Conservation (phyloP, 2,113 vertebrate genomes). For the Megaleporinus macrocephalus region DNA sequence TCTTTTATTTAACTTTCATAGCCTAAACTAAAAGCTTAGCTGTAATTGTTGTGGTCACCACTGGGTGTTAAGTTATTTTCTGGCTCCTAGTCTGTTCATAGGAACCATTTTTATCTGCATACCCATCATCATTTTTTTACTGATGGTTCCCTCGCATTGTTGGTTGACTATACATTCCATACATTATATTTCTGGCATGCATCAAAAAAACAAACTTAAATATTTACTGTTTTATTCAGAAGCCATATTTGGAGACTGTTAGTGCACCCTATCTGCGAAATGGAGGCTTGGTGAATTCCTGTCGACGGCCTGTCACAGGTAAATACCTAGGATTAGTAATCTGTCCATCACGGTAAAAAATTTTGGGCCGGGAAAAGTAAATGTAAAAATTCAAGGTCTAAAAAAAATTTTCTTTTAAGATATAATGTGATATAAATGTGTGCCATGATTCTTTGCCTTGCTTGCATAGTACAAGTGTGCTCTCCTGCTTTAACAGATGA, state of each 20-base stretch:
- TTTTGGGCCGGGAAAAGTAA: background rate
- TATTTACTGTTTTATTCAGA: conserved; percentile 56
- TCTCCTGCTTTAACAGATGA: conserved; percentile 36
- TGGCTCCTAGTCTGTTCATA: background rate
- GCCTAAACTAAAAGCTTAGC: too few species aligned
- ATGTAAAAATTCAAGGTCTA: background rate
- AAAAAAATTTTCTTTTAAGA: background rate
- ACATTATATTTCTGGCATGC: background rate
- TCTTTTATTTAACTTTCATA: too few species aligned
- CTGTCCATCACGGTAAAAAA: background rate
- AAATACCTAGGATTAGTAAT: background rate
- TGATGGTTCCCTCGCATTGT: background rate
- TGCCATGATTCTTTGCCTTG: background rate
- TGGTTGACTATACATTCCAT: background rate
- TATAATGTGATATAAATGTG: too few species aligned
- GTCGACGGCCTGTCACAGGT: conserved; percentile 36
- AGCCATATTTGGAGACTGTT: conserved; percentile 25
- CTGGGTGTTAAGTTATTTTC: background rate
- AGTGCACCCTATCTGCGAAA: conserved; percentile 26
- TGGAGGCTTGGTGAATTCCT: background rate
- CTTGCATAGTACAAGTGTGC: background rate
- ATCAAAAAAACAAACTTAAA: background rate
- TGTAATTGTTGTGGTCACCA: background rate
- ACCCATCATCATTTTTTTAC: too few species aligned
- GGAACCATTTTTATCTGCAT: background rate